Base-by-base conservation (phyloP, 2,797 vertebrate species). In the Molossus alvarezi region DNA sequence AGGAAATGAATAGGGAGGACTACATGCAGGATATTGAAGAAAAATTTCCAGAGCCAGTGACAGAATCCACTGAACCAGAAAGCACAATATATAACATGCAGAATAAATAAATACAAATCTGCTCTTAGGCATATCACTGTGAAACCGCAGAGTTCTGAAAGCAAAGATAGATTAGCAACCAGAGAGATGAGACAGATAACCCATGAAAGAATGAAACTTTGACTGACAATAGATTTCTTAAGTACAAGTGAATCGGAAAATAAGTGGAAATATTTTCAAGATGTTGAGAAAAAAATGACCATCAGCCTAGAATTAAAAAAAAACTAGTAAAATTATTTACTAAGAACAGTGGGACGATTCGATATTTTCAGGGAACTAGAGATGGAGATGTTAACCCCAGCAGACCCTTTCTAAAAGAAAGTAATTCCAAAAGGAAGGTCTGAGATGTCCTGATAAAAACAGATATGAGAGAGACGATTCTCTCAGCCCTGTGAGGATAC, bases 141-240 rank as follows among this genome's bases (percentile, higher is more conserved):
- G 23, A 90, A 69, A 84, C n/a, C 79, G 10, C 25, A 71, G 29
- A 62, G 53, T 67, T 91, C 41, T 80, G 92, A 84, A 89, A 64
- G 71, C 41, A 88, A 77, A 89, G 9, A 53, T 62, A 87, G 90
- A 79, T 85, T 33, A 84, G n/a, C 79, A 84, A 45, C 23, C 13
- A 67, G 21, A 73, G 23, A 86, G 6, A 12, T 75, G 51, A 90
- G 51, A 45, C 55, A 65, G 27, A 64, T 82, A 45, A 57, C 48
- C 55, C 65, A 51, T n/a, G 57, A 87, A 87, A 29, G 45, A 77
- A 67, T 90, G 21, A 55, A 91, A 88, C n/a, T 51, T 89, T 81
- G 51, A 77, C 41, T 37, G 20, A 12, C 11, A 67, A 60, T 71
- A 51, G 67, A 90, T 29, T 41, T 95, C 71, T 90, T 69, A 37